Evolutionary conservation across 2,888 invertebrate genomes (phyloP).

Genomic region (Archips crataeganus): DNA sequence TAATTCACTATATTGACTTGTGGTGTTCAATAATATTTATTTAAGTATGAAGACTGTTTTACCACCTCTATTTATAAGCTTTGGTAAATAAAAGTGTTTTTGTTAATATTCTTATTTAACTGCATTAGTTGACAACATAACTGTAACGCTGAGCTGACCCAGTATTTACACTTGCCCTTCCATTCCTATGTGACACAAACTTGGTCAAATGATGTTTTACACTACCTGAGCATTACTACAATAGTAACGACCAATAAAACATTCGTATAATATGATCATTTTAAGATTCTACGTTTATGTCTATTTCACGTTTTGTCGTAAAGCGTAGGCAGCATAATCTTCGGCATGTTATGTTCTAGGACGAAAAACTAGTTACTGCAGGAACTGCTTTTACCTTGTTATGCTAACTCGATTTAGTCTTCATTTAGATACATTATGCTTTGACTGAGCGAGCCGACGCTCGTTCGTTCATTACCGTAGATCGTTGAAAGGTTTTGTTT

Average conservation of each 20-base stretch:
- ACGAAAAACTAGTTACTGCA: constrained; percentile 36
- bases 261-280: constrained; percentile 14
- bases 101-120: neutral
- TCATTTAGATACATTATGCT: constrained; percentile 15
- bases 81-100: too few species aligned
- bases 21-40: too few species aligned
- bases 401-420: constrained; percentile 25
- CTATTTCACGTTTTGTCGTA: constrained; percentile 37
- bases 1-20: too few species aligned
- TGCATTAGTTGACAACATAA: neutral
- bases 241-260: constrained; percentile 15
- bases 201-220: neutral
- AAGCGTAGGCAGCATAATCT: constrained; percentile 28
- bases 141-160: neutral
- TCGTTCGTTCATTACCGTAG: neutral
- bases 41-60: too few species aligned
- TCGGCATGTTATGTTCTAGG: constrained; percentile 31
- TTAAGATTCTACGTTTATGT: constrained; percentile 25
- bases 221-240: constrained; percentile 8
- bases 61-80: too few species aligned
- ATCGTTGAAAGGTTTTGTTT: neutral
- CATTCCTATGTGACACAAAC: neutral
- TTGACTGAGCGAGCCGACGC: neutral
- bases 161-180: neutral
- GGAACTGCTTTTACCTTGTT: constrained; percentile 36